A percentile compares a stretch with the other conserved stretches of the same genome.
phyloP scores from a whole-genome alignment of 2,888 invertebrate genomes.

The Smittia sp. region DNA sequence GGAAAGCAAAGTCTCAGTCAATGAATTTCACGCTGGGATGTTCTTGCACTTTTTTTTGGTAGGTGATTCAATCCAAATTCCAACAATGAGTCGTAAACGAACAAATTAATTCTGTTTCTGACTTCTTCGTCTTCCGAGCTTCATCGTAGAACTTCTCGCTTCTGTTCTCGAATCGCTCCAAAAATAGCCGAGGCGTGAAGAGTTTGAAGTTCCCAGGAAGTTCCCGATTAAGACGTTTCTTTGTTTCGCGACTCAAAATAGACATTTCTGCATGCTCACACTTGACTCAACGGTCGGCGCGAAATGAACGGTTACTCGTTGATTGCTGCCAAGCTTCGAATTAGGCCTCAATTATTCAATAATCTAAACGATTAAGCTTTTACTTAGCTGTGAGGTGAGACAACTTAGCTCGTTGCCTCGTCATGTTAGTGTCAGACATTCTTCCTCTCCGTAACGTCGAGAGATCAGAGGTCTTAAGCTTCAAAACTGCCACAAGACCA shows the following conservation, averaged over 20 bases:
- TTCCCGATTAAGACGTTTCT: not conserved
- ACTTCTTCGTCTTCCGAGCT: not conserved
- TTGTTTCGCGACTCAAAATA: not conserved
- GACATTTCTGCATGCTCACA: not conserved
- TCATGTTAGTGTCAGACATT: too few species aligned
- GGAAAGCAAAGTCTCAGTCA: not conserved
- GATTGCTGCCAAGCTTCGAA: not conserved
- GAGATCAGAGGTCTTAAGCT: too few species aligned
- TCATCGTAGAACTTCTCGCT: not conserved
- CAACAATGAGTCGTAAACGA: not conserved
- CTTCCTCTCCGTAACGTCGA: too few species aligned
- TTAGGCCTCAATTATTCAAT: not conserved
- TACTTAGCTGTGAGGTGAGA: too few species aligned
- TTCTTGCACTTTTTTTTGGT: not conserved
- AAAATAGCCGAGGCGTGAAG: not conserved
- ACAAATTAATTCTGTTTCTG: not conserved
- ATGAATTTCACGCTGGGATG: not conserved
- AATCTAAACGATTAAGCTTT: not conserved
- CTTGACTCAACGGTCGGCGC: not conserved
- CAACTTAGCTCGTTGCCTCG: too few species aligned
- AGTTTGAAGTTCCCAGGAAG: not conserved
- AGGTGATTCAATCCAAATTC: not conserved
- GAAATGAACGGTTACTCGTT: not conserved
- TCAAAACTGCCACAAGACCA: too few species aligned
- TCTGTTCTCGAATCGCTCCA: not conserved